Base-by-base conservation (phyloP, 2,113 vertebrate genomes). In the Blennius ocellaris region DNA sequence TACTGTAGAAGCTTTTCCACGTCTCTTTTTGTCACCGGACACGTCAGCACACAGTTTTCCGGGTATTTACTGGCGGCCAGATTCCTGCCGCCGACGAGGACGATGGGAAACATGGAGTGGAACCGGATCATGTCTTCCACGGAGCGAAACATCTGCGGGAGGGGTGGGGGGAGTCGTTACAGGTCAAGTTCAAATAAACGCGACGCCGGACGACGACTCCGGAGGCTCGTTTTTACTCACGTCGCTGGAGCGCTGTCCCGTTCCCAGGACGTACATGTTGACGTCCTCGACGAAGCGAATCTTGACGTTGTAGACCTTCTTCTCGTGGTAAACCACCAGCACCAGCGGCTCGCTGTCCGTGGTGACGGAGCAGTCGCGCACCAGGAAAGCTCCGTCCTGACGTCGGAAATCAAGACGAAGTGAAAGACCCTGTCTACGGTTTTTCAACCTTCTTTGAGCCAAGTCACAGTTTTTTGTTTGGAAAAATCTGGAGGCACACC, bases 241-340 rank as follows among this genome's bases (percentile, higher is more conserved):
- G 9, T 94, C 83, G 0, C 93, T 91, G 80, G 95, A 95, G 72
- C 94, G 82, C 43, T 95, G 93, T 48, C 95, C 94, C 0, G 95
- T 96, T 64, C 96, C 97, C 62, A 99, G 82, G 0, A 91, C 90
- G 0, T 95, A 99, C 70, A 97, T 94, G 50, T 82, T 70, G 50
- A 38, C 92, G 2, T 81, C 81, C 49, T 93, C 91, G 7, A 96
- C 89, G 80, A 94, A 97, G 45, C 96, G 95, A 47, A 99, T 95
- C 86, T 98, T 97, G 15, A 99, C 92, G 7, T 97, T 97, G 86
- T 96, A 99, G n/a, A 97, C 96, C 78, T 90, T 95, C 80, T 91
- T 94, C 59, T 93, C 77, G 0, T 95, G 90, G 73, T 96, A 97
- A 72, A 99, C 90, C 1, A 92, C 94, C 88, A 99, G 68, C 12